Evolutionary conservation across 1,140 invertebrate species (phyloP).

Genomic region (Papilio helenus): DNA sequence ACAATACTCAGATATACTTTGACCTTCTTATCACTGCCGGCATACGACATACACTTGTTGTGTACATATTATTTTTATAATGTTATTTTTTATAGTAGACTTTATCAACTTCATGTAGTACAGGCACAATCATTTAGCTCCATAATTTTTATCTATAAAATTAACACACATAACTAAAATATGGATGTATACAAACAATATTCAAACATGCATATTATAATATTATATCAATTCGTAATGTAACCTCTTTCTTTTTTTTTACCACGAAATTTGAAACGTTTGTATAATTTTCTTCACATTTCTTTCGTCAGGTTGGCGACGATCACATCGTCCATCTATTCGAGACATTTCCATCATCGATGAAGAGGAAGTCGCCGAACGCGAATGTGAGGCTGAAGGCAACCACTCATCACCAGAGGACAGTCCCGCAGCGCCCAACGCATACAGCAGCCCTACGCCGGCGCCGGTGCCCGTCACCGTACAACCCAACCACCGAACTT

Average conservation of each 20-base stretch:
- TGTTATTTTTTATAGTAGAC: not conserved
- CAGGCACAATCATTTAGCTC: not conserved
- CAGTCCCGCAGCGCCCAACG: conserved; percentile 49
- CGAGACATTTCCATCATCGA: conserved; percentile 93
- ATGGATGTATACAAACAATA: not conserved
- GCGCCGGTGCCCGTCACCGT: conserved; percentile 70
- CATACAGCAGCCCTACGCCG: conserved; percentile 64
- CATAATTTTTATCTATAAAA: not conserved
- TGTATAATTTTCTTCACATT: conserved; percentile 9
- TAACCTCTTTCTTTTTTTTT: not conserved
- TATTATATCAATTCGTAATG: not conserved
- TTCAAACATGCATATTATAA: not conserved
- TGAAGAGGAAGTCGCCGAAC: conserved; percentile 84
- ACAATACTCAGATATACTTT: conserved; percentile 48
- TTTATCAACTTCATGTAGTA: not conserved
- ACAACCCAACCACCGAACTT: conserved; percentile 66
- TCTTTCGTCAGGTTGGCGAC: conserved; percentile 84
- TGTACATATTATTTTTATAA: not conserved
- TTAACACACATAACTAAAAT: not conserved
- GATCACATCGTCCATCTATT: conserved; percentile 90
- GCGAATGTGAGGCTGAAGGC: conserved; percentile 64
- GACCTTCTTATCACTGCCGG: conserved; percentile 50
- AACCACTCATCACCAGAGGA: conserved; percentile 45
- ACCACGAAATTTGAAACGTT: not conserved
- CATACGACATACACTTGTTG: not conserved